phyloP scores from a whole-genome alignment of 2,797 vertebrate genomes.

The Neomorphus geoffroyi region DNA sequence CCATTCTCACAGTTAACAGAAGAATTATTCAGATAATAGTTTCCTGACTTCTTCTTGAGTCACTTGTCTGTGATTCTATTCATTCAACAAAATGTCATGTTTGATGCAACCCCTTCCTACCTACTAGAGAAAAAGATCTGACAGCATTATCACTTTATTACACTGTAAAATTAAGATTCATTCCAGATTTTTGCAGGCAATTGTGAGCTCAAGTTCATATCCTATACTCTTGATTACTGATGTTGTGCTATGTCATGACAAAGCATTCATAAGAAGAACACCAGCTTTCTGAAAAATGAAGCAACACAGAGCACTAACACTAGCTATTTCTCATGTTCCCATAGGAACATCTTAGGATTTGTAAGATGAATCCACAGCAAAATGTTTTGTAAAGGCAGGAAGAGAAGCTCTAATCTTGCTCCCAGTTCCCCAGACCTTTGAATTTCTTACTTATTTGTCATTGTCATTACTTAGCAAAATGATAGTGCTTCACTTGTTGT shows the following conservation, averaged over 20 bases:
- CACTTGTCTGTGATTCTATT: not conserved
- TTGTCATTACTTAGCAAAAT: constrained; percentile 53
- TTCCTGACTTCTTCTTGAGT: not conserved
- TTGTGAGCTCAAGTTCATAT: not conserved
- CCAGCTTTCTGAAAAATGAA: constrained; percentile 23
- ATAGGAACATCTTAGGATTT: constrained; percentile 18
- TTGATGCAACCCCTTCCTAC: not conserved
- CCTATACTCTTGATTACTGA: not conserved
- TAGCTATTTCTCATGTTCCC: constrained; percentile 33
- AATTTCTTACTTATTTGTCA: constrained; percentile 51
- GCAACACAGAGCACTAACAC: not conserved
- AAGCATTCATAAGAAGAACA: not conserved
- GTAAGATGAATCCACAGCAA: constrained; percentile 29
- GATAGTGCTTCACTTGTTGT: constrained; percentile 16
- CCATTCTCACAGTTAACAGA: not conserved
- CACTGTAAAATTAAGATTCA: not conserved
- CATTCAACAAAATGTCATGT: not conserved
- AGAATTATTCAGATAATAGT: not conserved
- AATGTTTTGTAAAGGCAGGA: constrained; percentile 39
- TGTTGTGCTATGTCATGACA: not conserved
- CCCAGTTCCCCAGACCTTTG: constrained; percentile 52
- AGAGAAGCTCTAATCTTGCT: constrained; percentile 7
- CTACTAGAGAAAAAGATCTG: not conserved
- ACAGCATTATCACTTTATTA: not conserved
- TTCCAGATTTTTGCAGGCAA: not conserved